Conservation (phyloP, 2,888 invertebrate genomes). For the Hedychridium roseum region DNA sequence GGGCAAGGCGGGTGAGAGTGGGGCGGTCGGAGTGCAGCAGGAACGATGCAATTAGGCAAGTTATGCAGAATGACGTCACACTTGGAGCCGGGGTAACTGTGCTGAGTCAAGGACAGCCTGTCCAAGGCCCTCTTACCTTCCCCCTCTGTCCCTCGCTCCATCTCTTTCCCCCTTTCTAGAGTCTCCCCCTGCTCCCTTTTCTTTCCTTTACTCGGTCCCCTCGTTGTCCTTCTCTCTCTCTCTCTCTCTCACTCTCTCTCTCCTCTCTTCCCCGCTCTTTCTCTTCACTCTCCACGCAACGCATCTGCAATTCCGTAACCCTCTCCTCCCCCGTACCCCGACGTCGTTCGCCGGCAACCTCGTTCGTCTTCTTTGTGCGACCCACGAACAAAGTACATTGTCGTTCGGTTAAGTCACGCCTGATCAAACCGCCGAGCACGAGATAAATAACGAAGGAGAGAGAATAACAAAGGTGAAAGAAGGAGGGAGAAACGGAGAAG, state of each 20-base stretch:
- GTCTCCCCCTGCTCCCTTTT: neutral
- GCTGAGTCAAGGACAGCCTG: conserved; percentile 63
- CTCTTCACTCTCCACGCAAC: conserved; percentile 1
- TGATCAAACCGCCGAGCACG: conserved; percentile 15
- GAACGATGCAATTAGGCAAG: conserved; percentile 64
- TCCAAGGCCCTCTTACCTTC: conserved; percentile 56
- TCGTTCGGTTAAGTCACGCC: conserved; percentile 27
- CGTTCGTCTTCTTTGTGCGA: conserved; percentile 22
- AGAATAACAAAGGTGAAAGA: conserved; percentile 9
- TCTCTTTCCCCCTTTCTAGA: conserved; percentile 4
- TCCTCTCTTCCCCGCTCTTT: neutral
- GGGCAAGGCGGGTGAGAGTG: conserved; percentile 7
- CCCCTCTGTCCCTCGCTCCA: conserved; percentile 15
- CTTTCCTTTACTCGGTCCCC: neutral
- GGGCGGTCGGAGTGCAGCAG: conserved; percentile 32
- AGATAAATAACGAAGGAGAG: conserved; percentile 8
- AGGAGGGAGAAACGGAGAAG: conserved; percentile 2
- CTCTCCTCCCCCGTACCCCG: too few relatives aligned
- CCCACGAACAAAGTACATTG: conserved; percentile 27
- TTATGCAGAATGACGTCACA: conserved; percentile 64
- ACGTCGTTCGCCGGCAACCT: too few relatives aligned
- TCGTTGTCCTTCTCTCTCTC: neutral
- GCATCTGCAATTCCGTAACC: too few relatives aligned
- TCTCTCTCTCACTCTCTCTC: neutral
- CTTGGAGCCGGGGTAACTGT: conserved; percentile 62